Evolutionary conservation across 2,888 invertebrate species (phyloP), one percentile per base, ranked within the genome.

Genomic region (Plemyria rubiginata): DNA sequence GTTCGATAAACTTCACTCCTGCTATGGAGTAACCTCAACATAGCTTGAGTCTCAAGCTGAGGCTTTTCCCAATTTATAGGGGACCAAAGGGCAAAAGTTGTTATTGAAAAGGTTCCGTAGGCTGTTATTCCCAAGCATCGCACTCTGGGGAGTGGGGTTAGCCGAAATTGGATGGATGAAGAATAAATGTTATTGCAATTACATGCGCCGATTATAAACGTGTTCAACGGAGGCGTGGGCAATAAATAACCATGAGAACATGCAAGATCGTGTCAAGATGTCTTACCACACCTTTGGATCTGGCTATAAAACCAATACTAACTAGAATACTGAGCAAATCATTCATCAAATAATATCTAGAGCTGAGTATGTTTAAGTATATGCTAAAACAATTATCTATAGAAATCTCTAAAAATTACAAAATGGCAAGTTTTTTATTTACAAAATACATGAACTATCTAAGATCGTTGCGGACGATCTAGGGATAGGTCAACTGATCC

Each of bases 61-160:
- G 46, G 51, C 54, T 65, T 65, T 55, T 52, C 60, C 54, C 68
- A 70, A 74, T 71, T 73, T 74, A 74, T 74, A 53, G 68, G 69
- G 73, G 74, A 70, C 66, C 62, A 58, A 57, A 53, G 56, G 64
- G 56, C 59, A 16, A 56, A 61, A 67, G 67, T 65, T 63, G 70
- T 67, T 71, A 75, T 75, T 70, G 70, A 70, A 71, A 68, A 68
- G 65, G 68, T 54, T 66, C 58, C 57, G 54, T 45, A 9, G 56
- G 54, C 50, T 60, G 57, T 57, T 60, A 64, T 60, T 65, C 16
- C 50, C 43, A 49, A 57, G 51, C n/a, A 59, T 48, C 38, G 51
- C 28, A 12, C 65, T 54, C 65, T 11, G 2, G 65, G 54, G 65
- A 60, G 45, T 29, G 45, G 56, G 56, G 57, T 52, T 16, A 52